Evolutionary conservation across 2,113 vertebrate species (phyloP), one percentile per base, ranked within the genome.

Genomic region (Erythrocercus mccallii): DNA sequence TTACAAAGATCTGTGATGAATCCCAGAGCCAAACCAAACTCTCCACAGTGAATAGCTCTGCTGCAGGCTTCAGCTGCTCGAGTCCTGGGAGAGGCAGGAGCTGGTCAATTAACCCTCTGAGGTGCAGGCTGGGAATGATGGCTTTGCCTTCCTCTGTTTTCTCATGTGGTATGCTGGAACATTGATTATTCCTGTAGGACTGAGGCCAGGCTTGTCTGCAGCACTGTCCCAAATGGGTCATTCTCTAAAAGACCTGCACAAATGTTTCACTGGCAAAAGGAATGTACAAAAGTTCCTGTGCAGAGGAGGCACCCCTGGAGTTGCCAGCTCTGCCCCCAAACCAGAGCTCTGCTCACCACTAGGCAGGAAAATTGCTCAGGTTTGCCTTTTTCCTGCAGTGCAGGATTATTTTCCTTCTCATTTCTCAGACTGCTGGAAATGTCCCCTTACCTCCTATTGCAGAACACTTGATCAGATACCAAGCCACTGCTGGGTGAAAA

Each of bases 211-310:
- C 24, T 50, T 69, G 33, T 33, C 53, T 64, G 61, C 79, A 54
- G 82, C 8, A 0, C 44, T 71, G 40, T 8, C 24, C 62, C 85
- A 40, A 11, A 19, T 3, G 0, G 0, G 8, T 12, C 9, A 2
- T 33, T n/a, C 73, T n/a, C 30, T 53, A 24, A 31, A 31, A 4
- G 15, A 24, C 23, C 50, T 27, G 45, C 47, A 15, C 51, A 10
- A 47, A 66, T 0, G 1, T 45, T 6, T 6, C 12, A 9, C 16
- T 45, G 45, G 8, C 35, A 19, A 6, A 37, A 51, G 64, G 15
- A n/a, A 38, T 0, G 12, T 11, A 1, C 13, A 24, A 4, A 14
- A 4, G 48, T 7, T 37, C 25, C 81, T 21, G n/a, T 1, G 5
- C 38, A 11, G 30, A 6, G 48, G 8, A 9, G n/a, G 14, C 38